A percentile compares a stretch with the other conserved stretches of the same genome.
Evolutionary conservation across 1,140 invertebrate genomes (phyloP).

Genomic region (Drosophila malerkotliana): DNA sequence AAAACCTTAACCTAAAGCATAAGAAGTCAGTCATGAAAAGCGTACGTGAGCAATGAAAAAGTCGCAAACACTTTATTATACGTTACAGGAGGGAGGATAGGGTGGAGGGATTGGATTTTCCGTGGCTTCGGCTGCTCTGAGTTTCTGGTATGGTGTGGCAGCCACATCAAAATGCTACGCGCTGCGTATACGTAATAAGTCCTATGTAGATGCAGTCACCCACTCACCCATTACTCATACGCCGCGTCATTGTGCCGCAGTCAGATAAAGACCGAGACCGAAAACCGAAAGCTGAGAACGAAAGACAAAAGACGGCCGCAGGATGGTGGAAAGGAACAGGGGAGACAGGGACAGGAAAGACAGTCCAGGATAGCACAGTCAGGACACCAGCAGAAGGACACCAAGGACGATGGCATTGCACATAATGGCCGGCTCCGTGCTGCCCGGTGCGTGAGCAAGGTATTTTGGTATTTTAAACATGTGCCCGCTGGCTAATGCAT

Average conservation of each 20-base stretch:
- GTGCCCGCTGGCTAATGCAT: conserved; percentile 73
- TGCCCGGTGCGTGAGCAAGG: conserved; percentile 53
- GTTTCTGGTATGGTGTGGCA: conserved; percentile 24
- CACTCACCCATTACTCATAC: conserved; percentile 71
- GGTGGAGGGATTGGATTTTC: not conserved
- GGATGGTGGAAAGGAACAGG: not conserved
- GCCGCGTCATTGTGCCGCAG: conserved; percentile 73
- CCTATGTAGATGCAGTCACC: conserved; percentile 63
- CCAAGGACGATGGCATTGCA: conserved; percentile 26
- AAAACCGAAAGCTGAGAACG: conserved; percentile 22
- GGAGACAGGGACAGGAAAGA: not conserved
- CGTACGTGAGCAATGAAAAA: conserved; percentile 82
- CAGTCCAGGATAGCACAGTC: conserved; percentile 2
- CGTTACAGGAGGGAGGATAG: conserved; percentile 18
- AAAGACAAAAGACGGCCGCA: conserved; percentile 55
- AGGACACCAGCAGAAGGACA: conserved; percentile 15
- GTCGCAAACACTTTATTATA: conserved; percentile 83
- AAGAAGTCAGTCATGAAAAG: conserved; percentile 78
- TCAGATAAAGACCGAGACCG: conserved; percentile 61
- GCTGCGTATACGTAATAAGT: conserved; percentile 79
- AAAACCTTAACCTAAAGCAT: conserved; percentile 64
- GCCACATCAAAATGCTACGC: conserved; percentile 77
- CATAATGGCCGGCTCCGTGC: conserved; percentile 33
- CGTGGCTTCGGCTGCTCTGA: not conserved
- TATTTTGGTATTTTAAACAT: conserved; percentile 79